Evolutionary conservation across 1,140 invertebrate genomes (phyloP).

Genomic region (Trichoplusia ni): DNA sequence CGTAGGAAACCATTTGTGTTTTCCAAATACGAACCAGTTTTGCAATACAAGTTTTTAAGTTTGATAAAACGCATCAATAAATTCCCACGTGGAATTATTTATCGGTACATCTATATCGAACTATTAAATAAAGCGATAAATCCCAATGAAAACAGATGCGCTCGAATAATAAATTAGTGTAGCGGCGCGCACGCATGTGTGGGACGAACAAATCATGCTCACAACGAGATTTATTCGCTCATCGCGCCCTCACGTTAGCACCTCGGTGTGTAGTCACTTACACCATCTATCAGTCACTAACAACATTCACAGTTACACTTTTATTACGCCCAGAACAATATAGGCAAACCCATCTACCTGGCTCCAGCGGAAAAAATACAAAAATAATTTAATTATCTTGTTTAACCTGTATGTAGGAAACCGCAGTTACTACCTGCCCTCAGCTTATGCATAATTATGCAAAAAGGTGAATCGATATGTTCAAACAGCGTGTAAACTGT

Average conservation of each 20-base stretch:
- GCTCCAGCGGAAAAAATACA: no score
- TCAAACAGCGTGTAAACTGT: no score
- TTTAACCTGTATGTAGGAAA: no score
- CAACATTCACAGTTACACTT: slow-evolving; percentile 5
- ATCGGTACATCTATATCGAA: slow-evolving; percentile 16
- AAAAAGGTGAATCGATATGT: no score
- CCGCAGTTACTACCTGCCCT: no score
- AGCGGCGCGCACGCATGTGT: slow-evolving; percentile 13
- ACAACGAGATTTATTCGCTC: slow-evolving; percentile 18
- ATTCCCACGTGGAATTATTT: slow-evolving; percentile 9
- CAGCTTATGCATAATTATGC: no score
- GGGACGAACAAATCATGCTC: slow-evolving; percentile 20
- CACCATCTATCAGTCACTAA: neutral
- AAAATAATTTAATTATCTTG: no score
- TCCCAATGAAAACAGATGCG: slow-evolving; percentile 22
- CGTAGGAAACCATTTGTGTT: slow-evolving; percentile 26
- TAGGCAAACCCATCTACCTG: no score
- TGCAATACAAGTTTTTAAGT: slow-evolving; percentile 6
- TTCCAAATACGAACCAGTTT: slow-evolving; percentile 17
- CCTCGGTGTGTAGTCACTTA: neutral
- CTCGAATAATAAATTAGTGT: slow-evolving; percentile 19
- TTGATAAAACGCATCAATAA: neutral
- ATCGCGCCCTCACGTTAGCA: slow-evolving; percentile 6
- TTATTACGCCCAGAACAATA: no score
- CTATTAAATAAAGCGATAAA: slow-evolving; percentile 23